These are phyloP conservation scores for Beaufortia kweichowensis DNA, from an alignment of 2,113 vertebrate species.

Conservation along the genomic window DNA sequence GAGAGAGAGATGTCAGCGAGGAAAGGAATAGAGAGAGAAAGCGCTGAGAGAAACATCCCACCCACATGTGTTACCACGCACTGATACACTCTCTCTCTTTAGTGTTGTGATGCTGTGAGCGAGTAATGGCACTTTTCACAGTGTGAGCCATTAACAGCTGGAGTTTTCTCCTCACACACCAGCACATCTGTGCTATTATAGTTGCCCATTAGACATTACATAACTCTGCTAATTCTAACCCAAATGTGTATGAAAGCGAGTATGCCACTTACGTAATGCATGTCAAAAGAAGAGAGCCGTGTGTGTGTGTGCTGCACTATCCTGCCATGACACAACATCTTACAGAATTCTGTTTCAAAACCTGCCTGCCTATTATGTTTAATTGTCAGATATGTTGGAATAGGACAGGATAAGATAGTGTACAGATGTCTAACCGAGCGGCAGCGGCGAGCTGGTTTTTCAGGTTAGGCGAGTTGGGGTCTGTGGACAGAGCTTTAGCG, in stretches of 20 bases:
- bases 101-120: not conserved
- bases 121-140: constrained; percentile 11
- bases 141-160: constrained; percentile 10
- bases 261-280: constrained; percentile 38
- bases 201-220: constrained; percentile 49
- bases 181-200: not conserved
- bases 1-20: constrained; percentile 27
- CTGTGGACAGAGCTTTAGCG: constrained; percentile 92
- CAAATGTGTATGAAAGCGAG: constrained; percentile 28
- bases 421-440: constrained; percentile 76
- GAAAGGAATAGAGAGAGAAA: constrained; percentile 43
- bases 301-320: constrained; percentile 17
- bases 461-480: constrained; percentile 89
- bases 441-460: constrained; percentile 96
- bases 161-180: not conserved
- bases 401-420: not conserved
- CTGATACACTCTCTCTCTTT: constrained; percentile 10
- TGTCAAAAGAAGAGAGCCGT: constrained; percentile 18
- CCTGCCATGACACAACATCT: not conserved
- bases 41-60: constrained; percentile 48
- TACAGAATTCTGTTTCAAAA: not conserved
- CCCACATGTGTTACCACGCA: constrained; percentile 54
- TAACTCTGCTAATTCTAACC: constrained; percentile 45
- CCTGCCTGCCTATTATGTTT: too few relatives aligned
- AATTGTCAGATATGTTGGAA: not conserved